Evolutionary conservation across 2,113 vertebrate species (phyloP), one percentile per base, ranked within the genome.

Genomic region (Corvus hawaiiensis): DNA sequence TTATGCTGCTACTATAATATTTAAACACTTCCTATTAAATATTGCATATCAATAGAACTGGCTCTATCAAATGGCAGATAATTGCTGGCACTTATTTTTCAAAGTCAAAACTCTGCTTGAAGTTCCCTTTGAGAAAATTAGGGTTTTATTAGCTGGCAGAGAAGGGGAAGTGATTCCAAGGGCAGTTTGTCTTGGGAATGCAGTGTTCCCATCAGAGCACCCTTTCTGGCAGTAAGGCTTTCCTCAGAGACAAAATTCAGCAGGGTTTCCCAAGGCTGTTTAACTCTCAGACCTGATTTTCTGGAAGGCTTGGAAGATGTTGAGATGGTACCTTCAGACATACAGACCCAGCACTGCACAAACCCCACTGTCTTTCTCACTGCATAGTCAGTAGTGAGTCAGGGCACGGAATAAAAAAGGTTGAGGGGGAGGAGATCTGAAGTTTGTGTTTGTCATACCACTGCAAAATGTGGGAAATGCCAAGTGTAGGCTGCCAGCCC

Each of bases 31-130:
- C 44, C 73, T 59, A 71, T 52, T 87, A 63, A 74, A 86, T 93
- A 72, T 14, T 85, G 54, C 28, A 4, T 54, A 43, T 46, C 71
- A 79, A 26, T 76, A 69, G 49, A 37, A 88, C 22, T 33, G 51
- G 33, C 35, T 24, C 5, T 67, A 39, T 41, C 3, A 5, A 87
- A 66, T 1, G 3, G 18, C 79, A 61, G 51, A 35, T 63, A 84
- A 59, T 35, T 84, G 52, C 64, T 81, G 48, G 80, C 33, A 37
- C 44, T 73, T 73, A 32, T 58, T 92, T 93, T 84, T 84, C 68
- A 81, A 92, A 94, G 89, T 93, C 80, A 95, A 77, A 93, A 71
- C 56, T 72, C 76, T 78, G 28, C 68, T 67, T 89, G 61, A 85
- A 73, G 41, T 88, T 88, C 46, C 41, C 79, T 90, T 85, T 73